Evolutionary conservation across 2,797 vertebrate genomes (phyloP), one percentile per base, ranked within the genome.

Genomic region (Neosilurus hyrtlii): DNA sequence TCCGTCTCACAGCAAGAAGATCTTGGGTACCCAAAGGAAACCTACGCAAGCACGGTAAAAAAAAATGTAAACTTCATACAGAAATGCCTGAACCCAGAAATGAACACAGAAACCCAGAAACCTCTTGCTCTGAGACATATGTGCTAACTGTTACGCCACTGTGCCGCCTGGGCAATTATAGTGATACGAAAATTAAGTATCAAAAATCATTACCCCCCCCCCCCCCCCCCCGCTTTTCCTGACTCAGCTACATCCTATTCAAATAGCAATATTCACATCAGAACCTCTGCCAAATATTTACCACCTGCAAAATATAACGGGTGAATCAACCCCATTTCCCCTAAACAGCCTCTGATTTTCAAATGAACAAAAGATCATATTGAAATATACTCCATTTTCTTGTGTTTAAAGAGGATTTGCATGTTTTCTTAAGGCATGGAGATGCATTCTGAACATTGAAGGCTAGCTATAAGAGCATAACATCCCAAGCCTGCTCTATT

Each of bases 381-480:
- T 49, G 65, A 85, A 77, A 83, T 75, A 78, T 83, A 57, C 57
- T 87, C 82, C 80, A 74, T 84, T 78, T 78, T 22, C 78, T 85
- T 43, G 70, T 81, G 63, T 86, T 83, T 77, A 79, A 83, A 80
- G 30, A 65, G 82, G 83, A 86, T 87, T 83, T 87, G 68, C 87
- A 77, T 84, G 56, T 66, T 30, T 79, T 68, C 79, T 26, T 73
- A 63, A 68, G 73, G 82, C 74, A 86, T 85, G 65, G 82, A 84
- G 81, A 85, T 75, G 85, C 35, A 73, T 84, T 89, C 86, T 86
- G 74, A 86, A 84, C 84, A 79, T 66, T 67, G 77, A 81, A 81
- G 80, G 70, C 67, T 82, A 72, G 66, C 83, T 86, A 80, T 79
- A 81, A 87, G 63, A 79, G 22, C 75, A 52, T 84, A 83, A 84